Evolutionary conservation across 2,888 invertebrate genomes (phyloP).

Genomic region (Machimus atricapillus): DNA sequence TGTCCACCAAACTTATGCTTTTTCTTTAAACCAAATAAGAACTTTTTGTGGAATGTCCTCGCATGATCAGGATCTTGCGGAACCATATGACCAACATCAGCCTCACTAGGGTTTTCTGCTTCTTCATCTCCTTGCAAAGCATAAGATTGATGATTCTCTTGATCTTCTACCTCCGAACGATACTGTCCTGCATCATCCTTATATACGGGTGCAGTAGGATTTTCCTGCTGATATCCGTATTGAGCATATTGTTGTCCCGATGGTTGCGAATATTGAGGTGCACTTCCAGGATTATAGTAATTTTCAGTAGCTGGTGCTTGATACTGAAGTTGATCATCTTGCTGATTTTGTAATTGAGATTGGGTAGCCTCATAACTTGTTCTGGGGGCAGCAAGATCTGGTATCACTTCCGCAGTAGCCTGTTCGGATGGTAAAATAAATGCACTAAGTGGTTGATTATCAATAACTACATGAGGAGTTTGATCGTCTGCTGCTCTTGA

Average conservation of each 20-base stretch:
- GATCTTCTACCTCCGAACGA: neutral
- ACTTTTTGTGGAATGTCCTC: constrained; percentile 1
- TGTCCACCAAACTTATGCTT: neutral
- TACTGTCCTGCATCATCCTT: neutral
- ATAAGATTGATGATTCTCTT: neutral
- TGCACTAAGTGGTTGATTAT: neutral
- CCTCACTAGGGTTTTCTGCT: neutral
- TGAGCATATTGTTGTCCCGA: neutral
- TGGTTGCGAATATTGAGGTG: neutral
- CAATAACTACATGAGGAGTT: neutral
- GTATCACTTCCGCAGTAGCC: neutral
- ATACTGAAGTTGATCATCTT: neutral
- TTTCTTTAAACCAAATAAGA: neutral
- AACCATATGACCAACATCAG: neutral
- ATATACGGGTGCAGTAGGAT: neutral
- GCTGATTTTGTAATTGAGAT: neutral
- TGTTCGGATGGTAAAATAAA: neutral
- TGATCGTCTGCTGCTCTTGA: neutral
- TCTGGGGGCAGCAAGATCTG: neutral
- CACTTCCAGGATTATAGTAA: neutral
- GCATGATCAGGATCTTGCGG: constrained; percentile 3
- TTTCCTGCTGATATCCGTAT: neutral
- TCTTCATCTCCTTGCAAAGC: neutral
- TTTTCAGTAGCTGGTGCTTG: neutral
- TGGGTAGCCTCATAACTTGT: neutral